Conservation (phyloP, 2,888 invertebrate species). For the Volucella zonaria region DNA sequence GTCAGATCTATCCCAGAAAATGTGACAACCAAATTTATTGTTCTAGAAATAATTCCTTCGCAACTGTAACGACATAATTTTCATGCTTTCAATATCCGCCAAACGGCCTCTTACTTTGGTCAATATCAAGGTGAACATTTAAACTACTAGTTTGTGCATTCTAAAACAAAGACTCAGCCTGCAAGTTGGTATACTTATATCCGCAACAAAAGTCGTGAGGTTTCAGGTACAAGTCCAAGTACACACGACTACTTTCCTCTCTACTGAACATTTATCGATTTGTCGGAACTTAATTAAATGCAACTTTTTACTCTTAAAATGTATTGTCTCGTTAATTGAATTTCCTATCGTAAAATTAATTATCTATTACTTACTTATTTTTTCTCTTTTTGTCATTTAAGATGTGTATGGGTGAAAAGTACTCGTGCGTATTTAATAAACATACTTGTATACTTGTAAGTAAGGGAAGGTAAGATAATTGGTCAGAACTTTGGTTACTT, state of each 20-base stretch:
- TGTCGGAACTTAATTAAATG: slow-evolving; percentile 20
- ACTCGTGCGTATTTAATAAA: too few relatives aligned
- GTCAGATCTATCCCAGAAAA: too few relatives aligned
- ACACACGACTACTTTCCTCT: not conserved
- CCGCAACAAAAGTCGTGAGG: slow-evolving; percentile 39
- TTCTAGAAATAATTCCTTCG: too few relatives aligned
- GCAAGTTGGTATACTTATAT: not conserved
- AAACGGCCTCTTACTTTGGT: not conserved
- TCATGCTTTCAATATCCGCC: too few relatives aligned
- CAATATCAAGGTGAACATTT: slow-evolving; percentile 11
- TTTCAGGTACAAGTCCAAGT: slow-evolving; percentile 14
- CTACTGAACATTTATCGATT: not conserved
- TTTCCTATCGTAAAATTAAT: too few relatives aligned
- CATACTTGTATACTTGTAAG: too few relatives aligned
- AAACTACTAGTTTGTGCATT: not conserved
- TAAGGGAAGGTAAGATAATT: too few relatives aligned
- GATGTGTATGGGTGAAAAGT: not conserved
- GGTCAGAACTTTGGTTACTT: too few relatives aligned
- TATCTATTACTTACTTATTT: too few relatives aligned
- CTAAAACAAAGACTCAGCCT: not conserved
- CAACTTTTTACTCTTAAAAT: not conserved
- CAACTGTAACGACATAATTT: too few relatives aligned
- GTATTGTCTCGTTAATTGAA: not conserved
- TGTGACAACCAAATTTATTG: too few relatives aligned
- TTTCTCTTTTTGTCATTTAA: not conserved